Base-by-base conservation (phyloP, 2,888 invertebrate genomes). In the Aspidiotus destructor region DNA sequence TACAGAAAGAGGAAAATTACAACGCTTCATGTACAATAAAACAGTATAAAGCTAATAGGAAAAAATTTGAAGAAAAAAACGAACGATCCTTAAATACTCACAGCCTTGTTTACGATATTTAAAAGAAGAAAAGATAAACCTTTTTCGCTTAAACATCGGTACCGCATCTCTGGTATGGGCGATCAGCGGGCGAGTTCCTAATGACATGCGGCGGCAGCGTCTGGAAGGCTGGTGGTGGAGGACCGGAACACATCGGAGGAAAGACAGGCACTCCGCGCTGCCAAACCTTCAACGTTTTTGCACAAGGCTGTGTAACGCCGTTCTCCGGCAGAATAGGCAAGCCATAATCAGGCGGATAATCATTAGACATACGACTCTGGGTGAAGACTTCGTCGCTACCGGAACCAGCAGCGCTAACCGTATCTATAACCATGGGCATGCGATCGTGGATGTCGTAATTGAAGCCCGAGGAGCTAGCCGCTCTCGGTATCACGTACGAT, bases 261-360 rank as follows among this genome's bases (percentile, higher is more conserved):
- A 90, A 79, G 70, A 91, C 91, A 70, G 90, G 90, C 71, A 89
- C 89, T 73, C 88, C 89, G 73, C 88, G 86, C 77, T 90, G 91
- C 90, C 91, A 91, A 73, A 91, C 90, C 72, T 90, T 84, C 75
- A 91, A 81, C 74, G 90, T 89, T 78, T 90, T 91, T 72, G 89
- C 85, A 74, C 83, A 84, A 3, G 84, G 81, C 54, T 61, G 61
- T n/a, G 28, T 62, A 41, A 60, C 16, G 13, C 53, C 70, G 16
- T 69, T 62, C 55, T 71, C 70, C 1, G 73, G 76, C 75, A 81
- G 79, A 75, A 88, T 83, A 9, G 89, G 88, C 76, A 90, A 80
- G 68, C 89, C 89, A 77, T 89, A 88, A 78, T 89, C 88, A 40
- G 86, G 80, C 57, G 88, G 89, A 77, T 89, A 89, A 54, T 85